Evolutionary conservation across 1,140 invertebrate genomes (phyloP).

Genomic region (Vollenhovia emeryi): DNA sequence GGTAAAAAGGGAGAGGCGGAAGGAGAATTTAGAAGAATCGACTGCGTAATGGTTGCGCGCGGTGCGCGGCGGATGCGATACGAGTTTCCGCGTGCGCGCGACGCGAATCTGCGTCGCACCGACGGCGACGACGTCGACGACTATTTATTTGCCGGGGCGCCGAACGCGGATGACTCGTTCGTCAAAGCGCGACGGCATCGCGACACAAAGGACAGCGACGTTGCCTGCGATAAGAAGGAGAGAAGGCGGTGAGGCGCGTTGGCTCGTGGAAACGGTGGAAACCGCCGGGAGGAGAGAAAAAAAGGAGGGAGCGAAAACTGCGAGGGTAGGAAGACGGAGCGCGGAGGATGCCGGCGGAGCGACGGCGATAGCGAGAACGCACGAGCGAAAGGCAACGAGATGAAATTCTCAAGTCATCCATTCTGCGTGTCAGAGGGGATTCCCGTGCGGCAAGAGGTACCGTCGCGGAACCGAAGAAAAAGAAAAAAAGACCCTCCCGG

Average conservation of each 20-base stretch:
- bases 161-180: conserved; percentile 52
- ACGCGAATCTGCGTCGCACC: conserved; percentile 3
- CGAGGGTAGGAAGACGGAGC: conserved; percentile 31
- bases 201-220: conserved; percentile 52
- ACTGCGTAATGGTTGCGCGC: conserved; percentile 47
- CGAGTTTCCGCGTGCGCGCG: conserved; percentile 25
- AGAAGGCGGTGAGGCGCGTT: conserved; percentile 55
- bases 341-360: not conserved
- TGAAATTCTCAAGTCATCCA: conserved; percentile 79
- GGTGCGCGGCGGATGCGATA: conserved; percentile 31
- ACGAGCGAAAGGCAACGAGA: conserved; percentile 55
- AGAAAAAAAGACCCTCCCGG: conserved; percentile 8
- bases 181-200: conserved; percentile 48
- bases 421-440: conserved; percentile 77
- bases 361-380: conserved; percentile 51
- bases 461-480: conserved; percentile 61
- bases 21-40: conserved; percentile 24
- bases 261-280: conserved; percentile 60
- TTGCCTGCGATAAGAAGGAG: conserved; percentile 24
- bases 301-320: conserved; percentile 37
- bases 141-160: conserved; percentile 49
- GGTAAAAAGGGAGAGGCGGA: not conserved
- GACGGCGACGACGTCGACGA: conserved; percentile 9
- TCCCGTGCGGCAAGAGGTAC: conserved; percentile 73
- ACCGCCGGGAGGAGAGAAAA: not conserved